These are phyloP conservation scores for Gephyroberyx darwinii DNA, from an alignment of 2,797 vertebrate species.

Conservation along the genomic window DNA sequence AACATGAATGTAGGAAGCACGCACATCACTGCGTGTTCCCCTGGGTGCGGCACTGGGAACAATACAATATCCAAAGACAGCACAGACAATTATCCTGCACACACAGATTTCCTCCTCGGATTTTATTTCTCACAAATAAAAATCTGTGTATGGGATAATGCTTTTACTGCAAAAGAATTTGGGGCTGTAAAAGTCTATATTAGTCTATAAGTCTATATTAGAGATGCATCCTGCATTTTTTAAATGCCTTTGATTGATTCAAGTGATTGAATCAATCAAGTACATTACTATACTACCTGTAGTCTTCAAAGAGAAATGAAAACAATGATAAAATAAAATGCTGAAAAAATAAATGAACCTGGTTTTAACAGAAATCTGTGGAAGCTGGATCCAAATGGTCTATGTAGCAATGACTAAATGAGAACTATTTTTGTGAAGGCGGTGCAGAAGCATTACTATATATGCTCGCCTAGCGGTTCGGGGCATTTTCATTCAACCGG, in stretches of 20 bases:
- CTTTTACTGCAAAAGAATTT: conserved; percentile 26
- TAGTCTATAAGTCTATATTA: conserved; percentile 18
- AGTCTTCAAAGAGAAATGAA: conserved; percentile 39
- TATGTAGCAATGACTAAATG: neutral
- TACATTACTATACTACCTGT: conserved; percentile 24
- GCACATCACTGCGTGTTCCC: conserved; percentile 32
- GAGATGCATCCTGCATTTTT: conserved; percentile 8
- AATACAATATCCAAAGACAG: conserved; percentile 47
- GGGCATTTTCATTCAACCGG: neutral
- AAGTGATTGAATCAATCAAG: too few species aligned
- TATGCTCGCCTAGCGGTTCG: neutral
- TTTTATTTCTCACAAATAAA: conserved; percentile 58
- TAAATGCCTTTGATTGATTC: conserved; percentile 5
- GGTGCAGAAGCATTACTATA: neutral
- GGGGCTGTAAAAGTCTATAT: conserved; percentile 11
- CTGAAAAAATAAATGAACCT: neutral
- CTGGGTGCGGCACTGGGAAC: conserved; percentile 34
- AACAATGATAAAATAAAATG: conserved; percentile 21
- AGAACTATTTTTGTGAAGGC: neutral
- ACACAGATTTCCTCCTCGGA: conserved; percentile 29
- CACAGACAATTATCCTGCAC: conserved; percentile 34
- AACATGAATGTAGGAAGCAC: conserved; percentile 29
- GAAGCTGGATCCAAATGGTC: conserved; percentile 11
- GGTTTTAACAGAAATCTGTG: neutral
- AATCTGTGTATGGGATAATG: conserved; percentile 39